Conservation (phyloP, 2,888 invertebrate species). For the Ectobius pallidus region DNA sequence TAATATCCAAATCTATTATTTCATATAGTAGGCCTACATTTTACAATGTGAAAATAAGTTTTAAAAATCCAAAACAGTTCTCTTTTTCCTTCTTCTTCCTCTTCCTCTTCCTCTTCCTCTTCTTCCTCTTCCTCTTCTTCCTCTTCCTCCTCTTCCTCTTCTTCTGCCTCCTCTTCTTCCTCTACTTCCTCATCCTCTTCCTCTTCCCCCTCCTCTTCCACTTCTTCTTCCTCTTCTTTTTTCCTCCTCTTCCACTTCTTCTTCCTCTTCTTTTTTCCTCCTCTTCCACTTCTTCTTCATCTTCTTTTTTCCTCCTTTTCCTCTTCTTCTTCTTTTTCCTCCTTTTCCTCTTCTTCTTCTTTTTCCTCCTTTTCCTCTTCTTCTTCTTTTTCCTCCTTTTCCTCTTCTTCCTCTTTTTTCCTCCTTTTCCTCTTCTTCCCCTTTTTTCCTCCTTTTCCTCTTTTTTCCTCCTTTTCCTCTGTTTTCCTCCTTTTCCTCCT, state of each 20-base stretch:
- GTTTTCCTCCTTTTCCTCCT: background rate
- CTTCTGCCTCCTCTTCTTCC: background rate
- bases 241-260: background rate
- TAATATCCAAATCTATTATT: no score
- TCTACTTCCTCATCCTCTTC: background rate
- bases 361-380: background rate
- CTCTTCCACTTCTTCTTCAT: background rate
- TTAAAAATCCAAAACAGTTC: no score
- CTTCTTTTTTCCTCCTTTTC: background rate
- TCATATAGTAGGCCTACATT: no score
- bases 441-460: background rate
- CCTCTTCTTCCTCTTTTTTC: background rate
- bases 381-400: background rate
- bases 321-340: background rate
- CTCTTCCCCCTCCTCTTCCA: background rate
- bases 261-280: background rate
- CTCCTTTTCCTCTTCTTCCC: background rate
- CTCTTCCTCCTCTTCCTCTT: background rate
- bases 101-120: background rate
- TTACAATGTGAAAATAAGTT: no score
- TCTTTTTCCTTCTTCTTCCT: background rate
- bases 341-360: background rate
- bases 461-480: background rate
- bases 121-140: background rate
- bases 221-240: background rate